These are phyloP conservation scores for Nothoprocta perdicaria DNA, from an alignment of 2,113 vertebrate species.

Conservation along the genomic window DNA sequence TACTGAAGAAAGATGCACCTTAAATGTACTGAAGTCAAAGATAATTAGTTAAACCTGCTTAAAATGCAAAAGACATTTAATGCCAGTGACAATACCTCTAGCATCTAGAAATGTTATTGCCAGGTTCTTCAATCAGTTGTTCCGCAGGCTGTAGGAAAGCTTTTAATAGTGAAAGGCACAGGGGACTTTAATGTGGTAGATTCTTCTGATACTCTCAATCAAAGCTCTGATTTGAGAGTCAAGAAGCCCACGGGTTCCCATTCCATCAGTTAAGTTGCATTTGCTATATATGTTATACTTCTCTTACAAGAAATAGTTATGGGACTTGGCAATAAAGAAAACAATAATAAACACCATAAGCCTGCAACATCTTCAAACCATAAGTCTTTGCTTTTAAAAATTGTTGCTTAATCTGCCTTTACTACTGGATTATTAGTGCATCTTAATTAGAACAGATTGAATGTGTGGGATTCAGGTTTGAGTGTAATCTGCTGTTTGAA, in stretches of 20 bases:
- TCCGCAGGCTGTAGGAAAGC: neutral
- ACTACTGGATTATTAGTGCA: neutral
- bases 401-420: neutral
- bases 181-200: neutral
- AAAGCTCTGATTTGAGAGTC: neutral
- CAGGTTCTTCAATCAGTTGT: neutral
- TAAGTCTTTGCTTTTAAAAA: neutral
- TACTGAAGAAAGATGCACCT: neutral
- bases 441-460: neutral
- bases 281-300: neutral
- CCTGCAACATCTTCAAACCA: neutral
- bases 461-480: neutral
- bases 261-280: neutral
- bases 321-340: neutral
- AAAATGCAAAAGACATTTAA: conserved; percentile 46
- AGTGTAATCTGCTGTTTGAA: neutral
- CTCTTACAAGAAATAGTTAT: neutral
- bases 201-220: neutral
- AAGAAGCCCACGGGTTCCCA: neutral
- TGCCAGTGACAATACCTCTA: neutral
- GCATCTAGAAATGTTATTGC: neutral
- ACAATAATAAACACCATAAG: neutral
- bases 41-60: conserved; percentile 44
- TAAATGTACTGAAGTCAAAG: neutral
- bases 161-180: neutral